Percentiles rank a stretch among this genome's conserved stretches.
These are phyloP conservation scores for Archaeoteleia sp. DNA, from an alignment of 2,888 invertebrate genomes.

Conservation along the genomic window DNA sequence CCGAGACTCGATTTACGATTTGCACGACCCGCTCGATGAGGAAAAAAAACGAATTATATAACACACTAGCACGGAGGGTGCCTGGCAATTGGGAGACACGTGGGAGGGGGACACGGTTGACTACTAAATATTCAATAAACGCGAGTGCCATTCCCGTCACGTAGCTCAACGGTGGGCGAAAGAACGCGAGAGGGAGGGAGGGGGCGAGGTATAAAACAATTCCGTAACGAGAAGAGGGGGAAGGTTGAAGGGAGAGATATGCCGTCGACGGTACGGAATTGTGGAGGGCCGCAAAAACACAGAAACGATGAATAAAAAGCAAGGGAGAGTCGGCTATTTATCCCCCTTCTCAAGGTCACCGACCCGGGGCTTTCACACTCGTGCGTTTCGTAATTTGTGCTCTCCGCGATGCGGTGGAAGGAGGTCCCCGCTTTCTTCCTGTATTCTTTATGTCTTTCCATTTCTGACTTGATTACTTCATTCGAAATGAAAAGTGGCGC, in stretches of 20 bases:
- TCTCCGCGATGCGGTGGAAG: conserved; percentile 15
- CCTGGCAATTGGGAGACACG: too few species aligned
- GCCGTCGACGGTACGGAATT: conserved; percentile 17
- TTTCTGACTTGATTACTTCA: conserved; percentile 32
- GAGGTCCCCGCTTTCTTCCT: conserved; percentile 25
- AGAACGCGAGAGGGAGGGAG: conserved; percentile 11
- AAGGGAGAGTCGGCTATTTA: conserved; percentile 33
- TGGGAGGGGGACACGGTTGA: conserved; percentile 43
- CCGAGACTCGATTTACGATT: conserved; percentile 42
- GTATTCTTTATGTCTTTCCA: conserved; percentile 26
- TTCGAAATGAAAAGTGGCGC: conserved; percentile 12
- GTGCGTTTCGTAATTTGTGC: conserved; percentile 25
- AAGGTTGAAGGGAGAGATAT: conserved; percentile 18
- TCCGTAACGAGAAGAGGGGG: conserved; percentile 1
- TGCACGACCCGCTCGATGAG: conserved; percentile 6
- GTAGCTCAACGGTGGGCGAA: conserved; percentile 54
- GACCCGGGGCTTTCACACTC: too few species aligned
- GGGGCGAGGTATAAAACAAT: conserved; percentile 29
- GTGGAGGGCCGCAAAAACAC: conserved; percentile 30
- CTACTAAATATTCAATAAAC: conserved; percentile 75
- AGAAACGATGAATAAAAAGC: conserved; percentile 53
- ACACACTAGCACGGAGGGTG: too few species aligned
- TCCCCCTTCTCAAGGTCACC: conserved; percentile 30
- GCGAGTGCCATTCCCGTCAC: conserved; percentile 71
- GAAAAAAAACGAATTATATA: too few species aligned